phyloP scores from a whole-genome alignment of 2,888 invertebrate genomes.

The Meiosimyza platycephala region DNA sequence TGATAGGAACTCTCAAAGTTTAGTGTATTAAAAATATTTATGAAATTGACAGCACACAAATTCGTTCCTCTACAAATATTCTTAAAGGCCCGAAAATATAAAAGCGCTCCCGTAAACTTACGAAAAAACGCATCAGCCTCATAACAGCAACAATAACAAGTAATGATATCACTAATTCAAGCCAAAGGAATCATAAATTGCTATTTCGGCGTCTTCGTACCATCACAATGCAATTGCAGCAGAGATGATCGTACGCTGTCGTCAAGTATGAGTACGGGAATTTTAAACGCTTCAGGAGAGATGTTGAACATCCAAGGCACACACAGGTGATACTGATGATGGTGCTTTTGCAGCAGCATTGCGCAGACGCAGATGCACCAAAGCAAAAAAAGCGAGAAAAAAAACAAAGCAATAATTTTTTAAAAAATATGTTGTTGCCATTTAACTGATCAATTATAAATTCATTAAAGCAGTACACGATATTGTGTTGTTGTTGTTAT shows the following conservation, averaged over 20 bases:
- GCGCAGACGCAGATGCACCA: too few species aligned
- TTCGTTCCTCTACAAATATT: too few species aligned
- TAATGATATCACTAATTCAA: slow-evolving; percentile 32
- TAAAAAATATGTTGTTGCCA: slow-evolving; percentile 3
- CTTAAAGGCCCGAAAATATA: neutral
- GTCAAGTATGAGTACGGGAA: too few species aligned
- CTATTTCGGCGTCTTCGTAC: slow-evolving; percentile 13
- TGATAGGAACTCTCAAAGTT: too few species aligned
- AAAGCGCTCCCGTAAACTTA: neutral
- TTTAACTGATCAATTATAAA: slow-evolving; percentile 30
- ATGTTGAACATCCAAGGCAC: too few species aligned
- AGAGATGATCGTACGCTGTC: too few species aligned
- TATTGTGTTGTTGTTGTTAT: neutral
- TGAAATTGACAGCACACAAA: too few species aligned
- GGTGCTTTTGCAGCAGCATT: too few species aligned
- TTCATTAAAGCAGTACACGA: slow-evolving; percentile 31
- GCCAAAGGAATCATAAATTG: slow-evolving; percentile 27
- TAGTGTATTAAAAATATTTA: too few species aligned
- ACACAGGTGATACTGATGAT: too few species aligned
- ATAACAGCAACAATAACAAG: slow-evolving; percentile 18
- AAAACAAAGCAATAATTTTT: neutral
- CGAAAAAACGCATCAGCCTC: neutral
- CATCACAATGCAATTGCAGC: too few species aligned
- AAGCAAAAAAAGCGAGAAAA: neutral
- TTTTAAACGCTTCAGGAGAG: too few species aligned